These are phyloP conservation scores for Drosophila micromelanica DNA, from an alignment of 1,140 invertebrate genomes.

Conservation along the genomic window DNA sequence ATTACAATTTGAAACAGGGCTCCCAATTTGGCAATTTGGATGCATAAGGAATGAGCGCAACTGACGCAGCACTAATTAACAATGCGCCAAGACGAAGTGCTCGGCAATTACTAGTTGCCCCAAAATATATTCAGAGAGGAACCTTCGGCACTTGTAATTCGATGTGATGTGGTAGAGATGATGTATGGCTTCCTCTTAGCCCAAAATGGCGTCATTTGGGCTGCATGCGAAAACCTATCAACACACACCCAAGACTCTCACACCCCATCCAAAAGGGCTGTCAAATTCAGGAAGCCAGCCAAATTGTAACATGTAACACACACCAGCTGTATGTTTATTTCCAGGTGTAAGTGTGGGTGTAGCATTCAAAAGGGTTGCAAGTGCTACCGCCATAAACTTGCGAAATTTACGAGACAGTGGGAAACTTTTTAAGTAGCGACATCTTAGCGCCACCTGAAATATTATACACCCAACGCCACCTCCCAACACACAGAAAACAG, in stretches of 20 bases:
- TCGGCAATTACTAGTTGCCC: conserved; percentile 30
- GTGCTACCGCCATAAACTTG: conserved; percentile 56
- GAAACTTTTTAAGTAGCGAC: conserved; percentile 69
- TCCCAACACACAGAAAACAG: neutral
- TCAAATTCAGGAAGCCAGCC: conserved; percentile 58
- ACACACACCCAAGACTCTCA: conserved; percentile 6
- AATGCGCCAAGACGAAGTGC: conserved; percentile 23
- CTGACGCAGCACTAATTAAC: conserved; percentile 40
- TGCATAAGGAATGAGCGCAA: conserved; percentile 43
- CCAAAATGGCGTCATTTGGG: conserved; percentile 38
- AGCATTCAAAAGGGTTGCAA: conserved; percentile 48
- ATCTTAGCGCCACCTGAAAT: conserved; percentile 61
- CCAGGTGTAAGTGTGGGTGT: neutral
- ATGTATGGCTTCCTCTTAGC: conserved; percentile 39
- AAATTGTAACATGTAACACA: conserved; percentile 65
- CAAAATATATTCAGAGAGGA: neutral
- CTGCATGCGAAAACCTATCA: conserved; percentile 33
- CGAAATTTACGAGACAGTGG: conserved; percentile 64
- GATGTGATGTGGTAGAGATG: conserved; percentile 20
- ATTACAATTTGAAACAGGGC: conserved; percentile 29
- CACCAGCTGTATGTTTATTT: conserved; percentile 1
- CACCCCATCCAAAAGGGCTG: conserved; percentile 19
- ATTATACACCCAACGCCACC: conserved; percentile 40
- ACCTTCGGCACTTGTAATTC: conserved; percentile 11
- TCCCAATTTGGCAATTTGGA: conserved; percentile 24